Evolutionary conservation across 2,113 vertebrate genomes (phyloP).

Genomic region (Mirounga angustirostris): DNA sequence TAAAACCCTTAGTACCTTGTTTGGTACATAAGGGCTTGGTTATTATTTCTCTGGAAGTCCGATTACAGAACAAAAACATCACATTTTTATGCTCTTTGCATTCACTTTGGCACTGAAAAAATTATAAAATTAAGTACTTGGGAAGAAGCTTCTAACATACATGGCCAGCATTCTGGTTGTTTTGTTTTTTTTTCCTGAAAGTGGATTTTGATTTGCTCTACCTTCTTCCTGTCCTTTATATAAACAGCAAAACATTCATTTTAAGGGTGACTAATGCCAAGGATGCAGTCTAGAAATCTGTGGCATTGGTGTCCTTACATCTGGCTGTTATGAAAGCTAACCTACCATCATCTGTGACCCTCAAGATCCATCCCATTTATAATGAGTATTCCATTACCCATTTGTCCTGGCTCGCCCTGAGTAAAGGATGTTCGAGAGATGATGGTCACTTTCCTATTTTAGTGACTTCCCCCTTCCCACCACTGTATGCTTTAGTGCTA

Average conservation of each 20-base stretch:
- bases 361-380: background rate
- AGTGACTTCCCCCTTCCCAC: background rate
- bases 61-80: background rate
- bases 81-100: constrained; percentile 5
- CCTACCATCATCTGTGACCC: background rate
- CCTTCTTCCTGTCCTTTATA: background rate
- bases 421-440: background rate
- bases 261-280: background rate
- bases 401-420: background rate
- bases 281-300: background rate
- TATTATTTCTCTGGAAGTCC: constrained; percentile 20
- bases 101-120: constrained; percentile 41
- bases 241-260: background rate
- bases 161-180: background rate
- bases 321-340: background rate
- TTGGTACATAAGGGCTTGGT: background rate
- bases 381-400: background rate
- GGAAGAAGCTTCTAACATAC: background rate
- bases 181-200: background rate
- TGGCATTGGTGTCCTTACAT: background rate
- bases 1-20: background rate
- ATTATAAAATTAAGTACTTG: background rate
- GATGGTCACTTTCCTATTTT: background rate
- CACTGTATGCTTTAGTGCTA: background rate
- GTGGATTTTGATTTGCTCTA: constrained; percentile 20